phyloP scores from a whole-genome alignment of 2,888 invertebrate species.

The Dugesia japonica region DNA sequence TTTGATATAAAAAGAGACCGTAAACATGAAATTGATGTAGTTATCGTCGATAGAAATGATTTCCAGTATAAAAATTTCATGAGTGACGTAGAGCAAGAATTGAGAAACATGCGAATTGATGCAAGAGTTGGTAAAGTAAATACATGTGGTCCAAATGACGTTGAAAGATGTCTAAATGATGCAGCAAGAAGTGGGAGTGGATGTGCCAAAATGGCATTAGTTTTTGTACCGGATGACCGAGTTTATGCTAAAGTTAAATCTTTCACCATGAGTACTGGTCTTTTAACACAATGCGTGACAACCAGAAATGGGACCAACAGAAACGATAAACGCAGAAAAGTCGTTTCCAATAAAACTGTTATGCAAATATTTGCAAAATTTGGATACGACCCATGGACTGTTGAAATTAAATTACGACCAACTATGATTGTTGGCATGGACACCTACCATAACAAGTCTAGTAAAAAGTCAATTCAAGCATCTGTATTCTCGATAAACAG shows the following conservation, averaged over 20 bases:
- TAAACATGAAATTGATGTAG: background rate
- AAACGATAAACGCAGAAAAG: background rate
- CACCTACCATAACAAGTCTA: constrained; percentile 66
- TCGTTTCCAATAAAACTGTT: background rate
- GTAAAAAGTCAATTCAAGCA: constrained; percentile 58
- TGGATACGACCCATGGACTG: constrained; percentile 12
- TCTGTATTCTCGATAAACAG: constrained; percentile 65
- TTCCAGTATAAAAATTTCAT: constrained; percentile 4
- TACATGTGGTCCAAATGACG: background rate
- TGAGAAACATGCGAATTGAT: constrained; percentile 1
- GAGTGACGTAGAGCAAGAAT: background rate
- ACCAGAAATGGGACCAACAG: background rate
- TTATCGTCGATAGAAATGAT: background rate
- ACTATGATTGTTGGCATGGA: constrained; percentile 69
- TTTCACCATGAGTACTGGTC: constrained; percentile 23
- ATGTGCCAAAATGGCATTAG: background rate
- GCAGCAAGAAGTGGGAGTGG: background rate
- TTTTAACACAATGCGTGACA: constrained; percentile 53
- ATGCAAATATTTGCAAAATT: constrained; percentile 16
- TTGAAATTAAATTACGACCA: constrained; percentile 34
- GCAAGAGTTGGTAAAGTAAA: background rate
- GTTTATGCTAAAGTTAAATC: constrained; percentile 7
- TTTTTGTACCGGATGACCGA: background rate
- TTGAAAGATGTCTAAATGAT: background rate
- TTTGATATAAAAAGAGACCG: background rate